Percentiles rank a stretch among this genome's conserved stretches.
Conservation (phyloP, 2,113 vertebrate genomes). For the Ranitomeya imitator region DNA sequence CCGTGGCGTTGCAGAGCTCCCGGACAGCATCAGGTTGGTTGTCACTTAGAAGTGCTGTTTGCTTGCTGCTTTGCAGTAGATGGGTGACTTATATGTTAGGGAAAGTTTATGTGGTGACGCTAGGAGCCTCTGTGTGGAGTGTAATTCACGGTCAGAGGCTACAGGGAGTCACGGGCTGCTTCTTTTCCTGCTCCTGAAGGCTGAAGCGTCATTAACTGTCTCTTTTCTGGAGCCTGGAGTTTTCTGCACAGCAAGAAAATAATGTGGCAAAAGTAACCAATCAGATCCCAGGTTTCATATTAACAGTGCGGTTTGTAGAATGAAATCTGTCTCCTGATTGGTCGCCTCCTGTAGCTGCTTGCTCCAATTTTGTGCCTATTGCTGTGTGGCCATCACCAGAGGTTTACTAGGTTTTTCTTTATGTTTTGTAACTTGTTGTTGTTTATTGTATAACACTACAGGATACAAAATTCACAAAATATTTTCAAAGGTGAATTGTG, state of each 20-base stretch:
- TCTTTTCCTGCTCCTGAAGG: no score
- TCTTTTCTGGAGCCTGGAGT: no score
- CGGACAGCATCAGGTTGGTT: constrained; percentile 36
- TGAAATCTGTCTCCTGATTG: neutral
- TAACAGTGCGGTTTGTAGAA: neutral
- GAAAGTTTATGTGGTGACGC: neutral
- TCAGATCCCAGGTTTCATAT: neutral
- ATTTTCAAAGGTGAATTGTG: no score
- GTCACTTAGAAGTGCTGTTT: neutral
- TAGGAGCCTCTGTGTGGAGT: neutral
- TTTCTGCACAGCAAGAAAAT: no score
- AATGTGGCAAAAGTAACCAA: neutral
- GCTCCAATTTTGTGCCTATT: no score
- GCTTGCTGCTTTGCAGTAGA: neutral
- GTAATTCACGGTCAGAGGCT: neutral
- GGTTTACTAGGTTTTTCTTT: no score
- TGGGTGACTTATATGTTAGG: neutral
- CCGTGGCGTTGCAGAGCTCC: neutral
- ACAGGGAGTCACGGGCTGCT: no score
- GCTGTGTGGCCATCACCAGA: no score
- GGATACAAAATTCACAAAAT: no score
- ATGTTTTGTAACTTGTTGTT: no score
- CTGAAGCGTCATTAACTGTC: no score
- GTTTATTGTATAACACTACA: no score
- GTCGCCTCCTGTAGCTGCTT: neutral